Base-by-base conservation (phyloP, 2,113 vertebrate genomes). In the Callipepla californica region DNA sequence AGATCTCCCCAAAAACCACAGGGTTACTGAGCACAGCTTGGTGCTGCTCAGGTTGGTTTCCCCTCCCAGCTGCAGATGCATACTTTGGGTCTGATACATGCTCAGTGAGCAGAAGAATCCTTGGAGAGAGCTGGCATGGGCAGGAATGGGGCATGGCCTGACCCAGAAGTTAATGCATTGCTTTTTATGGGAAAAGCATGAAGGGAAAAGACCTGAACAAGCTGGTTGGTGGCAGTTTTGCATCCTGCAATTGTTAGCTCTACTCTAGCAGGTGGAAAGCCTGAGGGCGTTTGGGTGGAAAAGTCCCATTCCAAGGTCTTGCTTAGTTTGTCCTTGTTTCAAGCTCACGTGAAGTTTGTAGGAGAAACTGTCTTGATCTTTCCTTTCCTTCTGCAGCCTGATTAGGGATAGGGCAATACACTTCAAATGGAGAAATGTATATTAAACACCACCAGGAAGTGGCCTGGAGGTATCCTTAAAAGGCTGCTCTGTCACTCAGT, bases 1-100 rank as follows among this genome's bases (percentile, higher is more conserved):
- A 77, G n/a, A 36, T 80, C 81, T 91, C 67, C 78, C 70, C 5
- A 0, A 95, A 93, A 94, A 94, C 81, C 8, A 0, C 84, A 80
- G 67, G 23, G 18, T 2, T 13, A 34, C 51, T n/a, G n/a, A 34
- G 44, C 67, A 55, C 0, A 53, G 69, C 2, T 13, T 3, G 0
- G 2, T 3, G 4, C 25, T 23, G 13, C 1, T 7, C 42, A 42
- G 34, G 47, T 38, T 72, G 0, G 0, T 40, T 80, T 72, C 61
- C 62, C 13, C 21, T 48, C 53, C 11, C 0, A 0, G 20, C n/a
- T 53, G 48, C 0, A 1, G 8, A 40, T 30, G 1, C 0, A 2
- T 58, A 7, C 11, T 47, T 73, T 73, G 3, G 3, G 28, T 15
- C 53, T 67, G 55, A n/a, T 59, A 70, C 26, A 11, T 21, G 3